A percentile compares a stretch with the other conserved stretches of the same genome.
These are phyloP conservation scores for Margarornis squamiger DNA, from an alignment of 2,797 vertebrate genomes.

Conservation along the genomic window DNA sequence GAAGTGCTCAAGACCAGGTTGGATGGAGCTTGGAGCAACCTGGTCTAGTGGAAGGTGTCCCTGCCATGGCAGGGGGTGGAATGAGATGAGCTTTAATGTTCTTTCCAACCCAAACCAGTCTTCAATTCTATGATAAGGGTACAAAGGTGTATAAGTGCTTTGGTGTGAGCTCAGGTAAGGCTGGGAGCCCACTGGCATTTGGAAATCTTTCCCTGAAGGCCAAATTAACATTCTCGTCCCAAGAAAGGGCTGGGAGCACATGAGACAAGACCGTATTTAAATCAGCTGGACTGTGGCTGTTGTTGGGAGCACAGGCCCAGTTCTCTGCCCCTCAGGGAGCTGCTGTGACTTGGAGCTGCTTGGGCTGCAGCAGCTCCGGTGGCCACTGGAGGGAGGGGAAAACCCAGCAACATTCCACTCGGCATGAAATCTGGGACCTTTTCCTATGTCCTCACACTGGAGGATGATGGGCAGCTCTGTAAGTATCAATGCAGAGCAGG, in stretches of 20 bases:
- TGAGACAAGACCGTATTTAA: fast-evolving
- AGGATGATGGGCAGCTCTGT: neutral
- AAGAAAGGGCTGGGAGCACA: neutral
- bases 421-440: neutral
- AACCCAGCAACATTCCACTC: neutral
- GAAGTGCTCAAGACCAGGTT: neutral
- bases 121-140: too few species aligned
- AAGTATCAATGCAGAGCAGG: fast-evolving
- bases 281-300: neutral
- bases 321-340: neutral
- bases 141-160: neutral
- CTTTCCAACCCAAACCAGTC: too few species aligned
- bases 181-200: neutral
- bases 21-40: neutral
- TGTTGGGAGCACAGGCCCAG: neutral
- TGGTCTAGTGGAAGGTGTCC: neutral
- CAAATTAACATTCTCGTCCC: neutral
- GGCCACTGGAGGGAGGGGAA: slow-evolving; percentile 36
- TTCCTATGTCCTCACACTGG: neutral
- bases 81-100: neutral
- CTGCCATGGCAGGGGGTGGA: neutral
- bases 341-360: neutral
- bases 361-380: neutral
- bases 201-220: neutral
- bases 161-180: neutral